These are phyloP conservation scores for Drosophila nigricruria DNA, from an alignment of 2,888 invertebrate genomes.

Conservation along the genomic window DNA sequence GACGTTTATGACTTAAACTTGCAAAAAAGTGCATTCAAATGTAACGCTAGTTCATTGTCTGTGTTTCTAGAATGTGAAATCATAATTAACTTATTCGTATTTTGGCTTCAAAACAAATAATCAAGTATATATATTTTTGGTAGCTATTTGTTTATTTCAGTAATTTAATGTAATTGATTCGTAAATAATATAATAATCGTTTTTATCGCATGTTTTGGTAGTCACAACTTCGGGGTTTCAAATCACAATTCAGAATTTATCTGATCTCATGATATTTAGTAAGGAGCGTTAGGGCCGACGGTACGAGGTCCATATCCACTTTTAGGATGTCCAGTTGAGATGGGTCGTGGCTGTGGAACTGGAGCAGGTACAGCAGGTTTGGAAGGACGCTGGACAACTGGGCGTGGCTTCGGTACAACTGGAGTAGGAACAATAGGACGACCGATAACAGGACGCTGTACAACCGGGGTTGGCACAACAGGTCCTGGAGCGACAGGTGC, in stretches of 20 bases:
- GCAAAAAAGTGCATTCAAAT: not conserved
- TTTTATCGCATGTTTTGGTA: not conserved
- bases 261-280: conserved; percentile 1
- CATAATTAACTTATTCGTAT: not conserved
- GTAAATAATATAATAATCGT: not conserved
- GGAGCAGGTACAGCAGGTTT: not conserved
- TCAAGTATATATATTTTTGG: not conserved
- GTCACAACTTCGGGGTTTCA: not conserved
- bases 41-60: no score
- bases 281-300: not conserved
- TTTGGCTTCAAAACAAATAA: not conserved
- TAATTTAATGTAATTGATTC: not conserved
- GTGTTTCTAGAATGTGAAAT: not conserved
- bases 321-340: not conserved
- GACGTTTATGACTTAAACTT: no score
- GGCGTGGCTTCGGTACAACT: not conserved
- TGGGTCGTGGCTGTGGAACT: not conserved
- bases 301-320: not conserved
- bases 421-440: not conserved
- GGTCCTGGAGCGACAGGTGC: not conserved
- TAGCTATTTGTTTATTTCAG: not conserved
- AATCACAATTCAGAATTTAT: not conserved
- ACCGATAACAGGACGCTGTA: no score
- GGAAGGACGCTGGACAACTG: not conserved
- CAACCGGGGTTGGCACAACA: not conserved